A percentile compares a stretch with the other conserved stretches of the same genome.
These are phyloP conservation scores for Macquaria australasica DNA, from an alignment of 2,113 vertebrate species.

Conservation along the genomic window DNA sequence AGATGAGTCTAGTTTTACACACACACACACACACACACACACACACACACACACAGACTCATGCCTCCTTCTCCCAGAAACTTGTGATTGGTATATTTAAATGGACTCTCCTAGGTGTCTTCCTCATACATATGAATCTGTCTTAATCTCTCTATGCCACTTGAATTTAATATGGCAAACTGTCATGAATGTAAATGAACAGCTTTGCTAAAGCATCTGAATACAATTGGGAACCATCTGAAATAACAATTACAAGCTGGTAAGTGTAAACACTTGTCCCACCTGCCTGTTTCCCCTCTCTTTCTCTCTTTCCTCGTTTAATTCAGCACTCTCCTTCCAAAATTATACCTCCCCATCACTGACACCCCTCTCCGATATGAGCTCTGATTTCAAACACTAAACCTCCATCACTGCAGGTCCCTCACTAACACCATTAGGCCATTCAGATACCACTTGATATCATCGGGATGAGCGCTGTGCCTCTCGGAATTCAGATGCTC, in stretches of 20 bases:
- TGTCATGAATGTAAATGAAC: slow-evolving; percentile 59
- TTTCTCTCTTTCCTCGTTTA: not conserved
- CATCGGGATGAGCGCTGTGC: not conserved
- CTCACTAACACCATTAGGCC: slow-evolving; percentile 52
- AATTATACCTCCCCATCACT: not conserved
- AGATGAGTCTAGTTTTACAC: not conserved
- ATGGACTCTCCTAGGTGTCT: slow-evolving; percentile 19
- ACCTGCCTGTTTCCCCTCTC: not conserved
- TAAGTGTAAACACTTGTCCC: slow-evolving; percentile 35
- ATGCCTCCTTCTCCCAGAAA: not conserved
- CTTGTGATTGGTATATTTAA: slow-evolving; percentile 8
- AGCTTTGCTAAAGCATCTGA: slow-evolving; percentile 45
- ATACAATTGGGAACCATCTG: slow-evolving; percentile 34
- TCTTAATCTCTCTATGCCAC: slow-evolving; percentile 37
- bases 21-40: not conserved
- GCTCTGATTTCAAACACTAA: slow-evolving; percentile 46
- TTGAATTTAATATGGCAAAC: slow-evolving; percentile 35
- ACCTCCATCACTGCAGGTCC: slow-evolving; percentile 33
- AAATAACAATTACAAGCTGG: slow-evolving; percentile 12
- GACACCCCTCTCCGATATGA: not conserved
- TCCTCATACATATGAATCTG: slow-evolving; percentile 52
- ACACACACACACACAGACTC: no score
- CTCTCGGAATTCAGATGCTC: slow-evolving; percentile 49
- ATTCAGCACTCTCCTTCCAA: not conserved
- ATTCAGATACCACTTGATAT: slow-evolving; percentile 64